Base-by-base conservation (phyloP, 2,888 invertebrate species). In the Caenorhabditis sp. region DNA sequence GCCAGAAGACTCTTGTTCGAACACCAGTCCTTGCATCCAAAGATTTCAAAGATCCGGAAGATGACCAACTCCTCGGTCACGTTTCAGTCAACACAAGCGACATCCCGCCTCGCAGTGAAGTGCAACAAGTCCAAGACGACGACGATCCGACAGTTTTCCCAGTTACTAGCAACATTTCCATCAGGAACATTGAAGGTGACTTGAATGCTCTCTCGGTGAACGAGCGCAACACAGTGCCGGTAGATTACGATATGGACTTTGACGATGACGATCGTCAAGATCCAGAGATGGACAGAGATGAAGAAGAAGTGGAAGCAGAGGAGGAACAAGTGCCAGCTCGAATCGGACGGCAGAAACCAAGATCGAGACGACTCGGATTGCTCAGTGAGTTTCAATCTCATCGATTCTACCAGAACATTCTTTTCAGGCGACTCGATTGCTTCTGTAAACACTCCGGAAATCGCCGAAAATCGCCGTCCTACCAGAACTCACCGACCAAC, bases 371-470 rank as follows among this genome's bases (percentile, higher is more conserved):
- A n/a, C n/a, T n/a, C n/a, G n/a, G n/a, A n/a, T n/a, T n/a, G n/a
- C n/a, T n/a, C n/a, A n/a, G n/a, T n/a, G n/a, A n/a, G n/a, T n/a
- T n/a, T n/a, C n/a, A n/a, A n/a, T n/a, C n/a, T n/a, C n/a, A n/a
- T n/a, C n/a, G n/a, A n/a, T n/a, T n/a, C n/a, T n/a, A n/a, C n/a
- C n/a, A n/a, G n/a, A n/a, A n/a, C n/a, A n/a, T n/a, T n/a, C n/a
- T n/a, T n/a, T n/a, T n/a, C n/a, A n/a, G n/a, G n/a, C 26, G 76
- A 76, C 40, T 76, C 76, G 8, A 47, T 79, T 6, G 60, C 53
- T 1, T 50, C 56, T 40, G 60, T 70, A 13, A 70, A 78, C 64
- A 60, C 69, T n/a, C 67, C 62, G 0, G 70, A 53, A 35, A 3
- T 53, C 44, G 37, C 28, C 18, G 62, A n/a, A n/a, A n/a, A 35